Evolutionary conservation across 2,113 vertebrate species (phyloP).

Genomic region (Mystacornis crossleyi): DNA sequence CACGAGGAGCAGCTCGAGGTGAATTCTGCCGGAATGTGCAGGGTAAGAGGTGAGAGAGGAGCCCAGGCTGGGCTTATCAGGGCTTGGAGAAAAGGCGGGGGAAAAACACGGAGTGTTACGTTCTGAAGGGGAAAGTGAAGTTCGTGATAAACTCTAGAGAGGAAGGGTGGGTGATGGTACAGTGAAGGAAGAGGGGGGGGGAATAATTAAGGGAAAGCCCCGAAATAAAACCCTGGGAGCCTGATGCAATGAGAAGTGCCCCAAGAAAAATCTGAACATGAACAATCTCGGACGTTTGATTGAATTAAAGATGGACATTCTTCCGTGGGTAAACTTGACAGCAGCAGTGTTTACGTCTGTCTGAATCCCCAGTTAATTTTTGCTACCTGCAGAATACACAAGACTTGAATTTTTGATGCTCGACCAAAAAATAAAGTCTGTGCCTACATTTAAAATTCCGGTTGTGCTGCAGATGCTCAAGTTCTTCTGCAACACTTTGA

Average conservation of each 20-base stretch:
- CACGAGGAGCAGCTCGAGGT: background rate
- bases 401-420: background rate
- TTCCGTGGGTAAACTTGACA: background rate
- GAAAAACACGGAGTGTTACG: background rate
- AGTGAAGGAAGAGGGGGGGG: fast-evolving
- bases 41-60: background rate
- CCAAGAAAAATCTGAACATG: background rate
- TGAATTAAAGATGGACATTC: background rate
- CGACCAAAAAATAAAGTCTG: background rate
- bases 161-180: background rate
- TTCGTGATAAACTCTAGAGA: background rate
- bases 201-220: background rate
- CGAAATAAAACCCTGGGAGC: background rate
- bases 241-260: background rate
- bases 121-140: background rate
- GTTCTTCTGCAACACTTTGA: background rate
- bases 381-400: background rate
- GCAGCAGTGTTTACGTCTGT: background rate
- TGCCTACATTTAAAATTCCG: background rate
- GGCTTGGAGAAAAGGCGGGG: background rate
- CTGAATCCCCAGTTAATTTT: background rate
- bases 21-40: background rate
- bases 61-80: background rate
- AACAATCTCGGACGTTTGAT: fast-evolving
- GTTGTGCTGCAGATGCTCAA: background rate